Evolutionary conservation across 2,888 invertebrate genomes (phyloP), one percentile per base, ranked within the genome.

Genomic region (Caenorhabditis afra): DNA sequence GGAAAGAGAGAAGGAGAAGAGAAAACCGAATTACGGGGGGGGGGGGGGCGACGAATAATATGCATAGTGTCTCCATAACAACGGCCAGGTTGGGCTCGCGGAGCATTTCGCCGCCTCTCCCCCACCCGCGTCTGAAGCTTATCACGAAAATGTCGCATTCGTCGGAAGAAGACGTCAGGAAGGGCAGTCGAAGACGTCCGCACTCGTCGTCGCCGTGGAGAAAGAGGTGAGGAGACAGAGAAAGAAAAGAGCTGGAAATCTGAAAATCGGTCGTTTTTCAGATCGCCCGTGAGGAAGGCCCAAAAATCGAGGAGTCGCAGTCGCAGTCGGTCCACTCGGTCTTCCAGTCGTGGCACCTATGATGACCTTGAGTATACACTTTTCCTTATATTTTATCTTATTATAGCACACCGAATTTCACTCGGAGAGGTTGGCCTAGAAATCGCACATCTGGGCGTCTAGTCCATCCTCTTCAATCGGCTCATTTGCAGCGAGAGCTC

Each of bases 281-380:
- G 29, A 59, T 45, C 23, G 1, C n/a, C 11, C 29, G 14, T 10
- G 11, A 22, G 23, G 35, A 37, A 12, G 18, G 5, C 22, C 23
- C 10, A n/a, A 39, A 10, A 55, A 68, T 20, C 50, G 76, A 0
- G 29, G 29, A 29, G 29, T 29, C 29, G 29, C 29, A 29, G 29
- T 29, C 29, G 29, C 29, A 29, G 29, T 29, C 29, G 29, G 29
- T 29, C 29, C 29, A 7, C 29, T 29, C 29, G 29, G 7, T 76
- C 76, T 14, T 79, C 79, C 1, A 74, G 79, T 18, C 61, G 81
- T 18, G 81, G 75, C 22, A 81, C 81, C 1, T 81, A 70, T 49
- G 81, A 81, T 23, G 79, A 65, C 11, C 47, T 81, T 22, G 70
- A 64, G 79, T 81, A 57, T 58, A 55, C 58, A 14, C 35, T 41